These are phyloP conservation scores for Aldabrachelys gigantea DNA, from an alignment of 2,113 vertebrate genomes.

Conservation along the genomic window DNA sequence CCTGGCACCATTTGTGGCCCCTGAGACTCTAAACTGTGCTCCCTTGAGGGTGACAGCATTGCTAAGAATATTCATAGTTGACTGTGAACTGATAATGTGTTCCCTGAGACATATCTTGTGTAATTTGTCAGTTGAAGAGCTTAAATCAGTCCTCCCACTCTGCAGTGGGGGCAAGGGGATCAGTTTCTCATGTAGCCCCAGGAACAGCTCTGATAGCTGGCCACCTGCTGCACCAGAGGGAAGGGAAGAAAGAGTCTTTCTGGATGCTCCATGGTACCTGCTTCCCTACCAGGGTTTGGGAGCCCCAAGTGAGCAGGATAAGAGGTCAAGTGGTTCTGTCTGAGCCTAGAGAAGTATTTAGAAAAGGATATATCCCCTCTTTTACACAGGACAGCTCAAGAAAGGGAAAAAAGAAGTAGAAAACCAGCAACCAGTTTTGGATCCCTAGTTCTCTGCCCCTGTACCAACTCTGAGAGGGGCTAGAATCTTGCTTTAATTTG, in stretches of 20 bases:
- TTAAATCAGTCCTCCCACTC: neutral
- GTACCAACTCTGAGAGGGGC: neutral
- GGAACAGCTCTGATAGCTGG: neutral
- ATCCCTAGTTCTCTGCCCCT: neutral
- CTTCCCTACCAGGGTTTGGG: neutral
- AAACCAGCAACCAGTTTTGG: neutral
- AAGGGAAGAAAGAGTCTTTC: neutral
- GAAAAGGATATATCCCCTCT: neutral
- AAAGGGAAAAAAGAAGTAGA: neutral
- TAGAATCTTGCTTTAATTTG: neutral
- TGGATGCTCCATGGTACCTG: neutral
- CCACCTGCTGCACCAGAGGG: neutral
- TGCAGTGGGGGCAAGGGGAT: neutral
- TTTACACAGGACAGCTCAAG: neutral
- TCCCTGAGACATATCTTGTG: neutral
- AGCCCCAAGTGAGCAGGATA: neutral
- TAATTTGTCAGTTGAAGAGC: neutral
- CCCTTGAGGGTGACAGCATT: neutral
- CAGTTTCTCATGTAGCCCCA: neutral
- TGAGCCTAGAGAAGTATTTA: neutral
- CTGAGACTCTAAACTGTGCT: neutral
- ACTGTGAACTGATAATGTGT: neutral
- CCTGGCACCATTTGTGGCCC: fast-evolving
- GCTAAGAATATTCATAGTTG: neutral
- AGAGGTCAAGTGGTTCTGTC: neutral